Evolutionary conservation across 2,113 vertebrate species (phyloP).

Genomic region (Rhinoptilus africanus): DNA sequence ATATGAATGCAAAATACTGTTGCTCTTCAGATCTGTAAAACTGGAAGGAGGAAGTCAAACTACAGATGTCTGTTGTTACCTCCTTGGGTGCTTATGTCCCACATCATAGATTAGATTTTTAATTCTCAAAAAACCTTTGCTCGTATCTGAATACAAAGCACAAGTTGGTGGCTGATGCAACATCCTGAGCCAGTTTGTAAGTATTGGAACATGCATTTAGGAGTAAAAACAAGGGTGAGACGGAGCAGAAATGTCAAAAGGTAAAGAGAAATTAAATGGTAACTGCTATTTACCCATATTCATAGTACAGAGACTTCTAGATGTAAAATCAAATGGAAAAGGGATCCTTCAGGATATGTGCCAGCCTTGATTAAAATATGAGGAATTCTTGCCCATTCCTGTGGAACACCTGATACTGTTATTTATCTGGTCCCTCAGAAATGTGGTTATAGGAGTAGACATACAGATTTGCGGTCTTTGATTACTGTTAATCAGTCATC

Average conservation of each 20-base stretch:
- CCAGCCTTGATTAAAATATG: neutral
- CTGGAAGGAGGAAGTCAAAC: neutral
- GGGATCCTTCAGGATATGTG: neutral
- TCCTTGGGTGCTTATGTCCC: neutral
- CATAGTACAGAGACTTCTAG: rapidly evolving
- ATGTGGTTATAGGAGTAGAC: neutral
- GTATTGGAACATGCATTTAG: neutral
- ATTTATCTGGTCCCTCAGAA: neutral
- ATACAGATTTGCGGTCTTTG: neutral
- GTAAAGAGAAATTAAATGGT: neutral
- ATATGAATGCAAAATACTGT: neutral
- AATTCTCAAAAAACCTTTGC: neutral
- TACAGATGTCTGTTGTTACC: neutral
- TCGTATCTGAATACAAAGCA: rapidly evolving
- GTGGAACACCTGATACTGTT: neutral
- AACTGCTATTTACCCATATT: neutral
- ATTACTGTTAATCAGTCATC: neutral
- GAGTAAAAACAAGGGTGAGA: neutral
- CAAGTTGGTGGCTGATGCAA: neutral
- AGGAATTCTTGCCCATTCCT: neutral
- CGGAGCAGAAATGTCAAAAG: neutral
- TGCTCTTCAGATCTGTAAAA: neutral
- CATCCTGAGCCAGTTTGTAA: rapidly evolving
- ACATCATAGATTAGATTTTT: neutral
- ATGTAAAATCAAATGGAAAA: neutral